Evolutionary conservation across 2,888 invertebrate genomes (phyloP).

Genomic region (Palloptera scutellata): DNA sequence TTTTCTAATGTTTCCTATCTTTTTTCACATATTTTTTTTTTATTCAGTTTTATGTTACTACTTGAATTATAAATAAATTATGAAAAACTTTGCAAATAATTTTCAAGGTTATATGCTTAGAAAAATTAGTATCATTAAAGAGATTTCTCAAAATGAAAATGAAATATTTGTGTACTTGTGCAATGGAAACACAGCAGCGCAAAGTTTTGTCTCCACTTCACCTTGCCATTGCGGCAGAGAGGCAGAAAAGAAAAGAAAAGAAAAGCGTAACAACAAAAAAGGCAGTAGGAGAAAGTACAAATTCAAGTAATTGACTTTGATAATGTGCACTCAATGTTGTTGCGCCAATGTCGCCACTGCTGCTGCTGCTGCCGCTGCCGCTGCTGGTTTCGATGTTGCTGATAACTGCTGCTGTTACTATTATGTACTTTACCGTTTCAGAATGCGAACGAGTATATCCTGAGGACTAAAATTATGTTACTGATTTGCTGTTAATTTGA

Average conservation of each 20-base stretch:
- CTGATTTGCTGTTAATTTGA: constrained; percentile 53
- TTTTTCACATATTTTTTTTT: constrained; percentile 44
- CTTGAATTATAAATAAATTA: constrained; percentile 38
- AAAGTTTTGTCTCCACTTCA: too few species aligned
- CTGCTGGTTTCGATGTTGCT: constrained; percentile 28
- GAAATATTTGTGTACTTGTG: not conserved
- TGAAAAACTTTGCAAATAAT: constrained; percentile 15
- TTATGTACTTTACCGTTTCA: constrained; percentile 14
- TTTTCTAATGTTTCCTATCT: constrained; percentile 29
- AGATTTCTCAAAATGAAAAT: not conserved
- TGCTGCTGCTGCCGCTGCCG: constrained; percentile 17
- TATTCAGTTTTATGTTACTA: constrained; percentile 57
- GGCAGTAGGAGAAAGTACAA: constrained; percentile 5
- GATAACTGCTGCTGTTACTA: constrained; percentile 4
- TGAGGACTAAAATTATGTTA: constrained; percentile 3
- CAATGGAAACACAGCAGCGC: not conserved
- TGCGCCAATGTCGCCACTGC: not conserved
- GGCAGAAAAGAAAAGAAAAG: too few species aligned
- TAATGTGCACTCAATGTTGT: constrained; percentile 54
- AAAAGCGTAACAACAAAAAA: too few species aligned
- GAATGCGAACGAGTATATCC: not conserved
- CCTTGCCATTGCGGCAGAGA: too few species aligned
- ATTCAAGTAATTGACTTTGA: constrained; percentile 53
- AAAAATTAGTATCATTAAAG: not conserved
- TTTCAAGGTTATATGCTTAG: constrained; percentile 23